phyloP scores from a whole-genome alignment of 2,797 vertebrate species.

The Mionectes olivaceus region DNA sequence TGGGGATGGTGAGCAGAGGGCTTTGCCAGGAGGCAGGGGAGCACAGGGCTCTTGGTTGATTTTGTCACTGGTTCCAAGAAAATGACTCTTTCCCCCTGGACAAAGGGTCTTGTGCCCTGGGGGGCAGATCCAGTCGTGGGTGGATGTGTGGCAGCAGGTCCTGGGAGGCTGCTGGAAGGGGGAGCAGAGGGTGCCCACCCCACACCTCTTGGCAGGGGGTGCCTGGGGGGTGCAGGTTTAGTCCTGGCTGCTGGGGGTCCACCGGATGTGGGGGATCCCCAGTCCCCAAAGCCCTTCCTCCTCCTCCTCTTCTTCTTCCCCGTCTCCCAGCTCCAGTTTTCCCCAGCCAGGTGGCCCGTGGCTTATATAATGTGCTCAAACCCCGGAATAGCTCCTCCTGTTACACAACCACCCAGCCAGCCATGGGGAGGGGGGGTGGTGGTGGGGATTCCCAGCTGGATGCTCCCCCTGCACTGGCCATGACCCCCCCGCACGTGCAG shows the following conservation, averaged over 20 bases:
- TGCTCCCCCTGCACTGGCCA: not conserved
- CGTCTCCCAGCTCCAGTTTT: not conserved
- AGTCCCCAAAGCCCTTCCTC: not conserved
- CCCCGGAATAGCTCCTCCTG: conserved; percentile 53
- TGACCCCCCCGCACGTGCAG: not conserved
- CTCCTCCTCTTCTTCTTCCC: not conserved
- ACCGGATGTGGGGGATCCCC: not conserved
- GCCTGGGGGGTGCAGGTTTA: not conserved
- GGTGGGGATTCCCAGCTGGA: not conserved
- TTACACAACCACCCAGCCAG: conserved; percentile 50
- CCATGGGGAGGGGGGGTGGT: not conserved
- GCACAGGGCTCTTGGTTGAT: fast-evolving
- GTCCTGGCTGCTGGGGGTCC: not conserved
- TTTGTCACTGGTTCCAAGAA: not conserved
- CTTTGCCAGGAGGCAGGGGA: not conserved
- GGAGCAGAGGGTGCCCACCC: not conserved
- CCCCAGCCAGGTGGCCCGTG: conserved; percentile 43
- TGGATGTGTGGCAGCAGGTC: fast-evolving
- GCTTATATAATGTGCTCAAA: conserved; percentile 67
- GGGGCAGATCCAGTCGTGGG: fast-evolving
- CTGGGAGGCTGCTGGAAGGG: not conserved
- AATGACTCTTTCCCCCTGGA: not conserved
- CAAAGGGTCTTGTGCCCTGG: fast-evolving
- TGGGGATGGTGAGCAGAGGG: fast-evolving
- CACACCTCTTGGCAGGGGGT: fast-evolving